Conservation (phyloP, 2,888 invertebrate genomes). For the Thymelicus acteon region DNA sequence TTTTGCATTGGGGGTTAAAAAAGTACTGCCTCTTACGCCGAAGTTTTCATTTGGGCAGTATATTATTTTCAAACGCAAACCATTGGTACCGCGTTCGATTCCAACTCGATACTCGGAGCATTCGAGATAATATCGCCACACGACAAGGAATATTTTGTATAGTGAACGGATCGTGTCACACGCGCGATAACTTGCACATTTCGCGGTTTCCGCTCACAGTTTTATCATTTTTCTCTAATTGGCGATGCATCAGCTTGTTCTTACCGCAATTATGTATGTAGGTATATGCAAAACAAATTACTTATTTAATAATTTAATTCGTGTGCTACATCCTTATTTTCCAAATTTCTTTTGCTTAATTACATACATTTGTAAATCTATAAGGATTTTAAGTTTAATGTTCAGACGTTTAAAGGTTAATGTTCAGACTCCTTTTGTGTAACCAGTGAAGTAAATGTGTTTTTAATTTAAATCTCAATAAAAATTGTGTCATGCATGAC, state of each 20-base stretch:
- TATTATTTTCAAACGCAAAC: conserved; percentile 43
- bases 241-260: conserved; percentile 39
- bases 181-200: conserved; percentile 60
- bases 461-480: too few species aligned
- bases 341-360: too few species aligned
- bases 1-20: too few species aligned
- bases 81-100: conserved; percentile 56
- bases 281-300: neutral
- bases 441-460: too few species aligned
- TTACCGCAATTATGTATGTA: conserved; percentile 7
- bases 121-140: conserved; percentile 74
- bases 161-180: conserved; percentile 66
- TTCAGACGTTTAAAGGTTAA: too few species aligned
- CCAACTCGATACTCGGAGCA: conserved; percentile 65
- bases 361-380: neutral
- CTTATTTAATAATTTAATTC: neutral
- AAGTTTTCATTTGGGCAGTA: too few species aligned
- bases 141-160: conserved; percentile 73
- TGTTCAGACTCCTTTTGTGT: too few species aligned
- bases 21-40: too few species aligned
- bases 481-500: too few species aligned
- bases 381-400: too few species aligned
- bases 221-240: conserved; percentile 50
- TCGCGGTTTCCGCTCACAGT: conserved; percentile 48
- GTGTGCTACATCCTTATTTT: too few species aligned